Percentiles rank a stretch among this genome's conserved stretches.
phyloP scores from a whole-genome alignment of 2,797 vertebrate genomes.

The Staurois parvus region DNA sequence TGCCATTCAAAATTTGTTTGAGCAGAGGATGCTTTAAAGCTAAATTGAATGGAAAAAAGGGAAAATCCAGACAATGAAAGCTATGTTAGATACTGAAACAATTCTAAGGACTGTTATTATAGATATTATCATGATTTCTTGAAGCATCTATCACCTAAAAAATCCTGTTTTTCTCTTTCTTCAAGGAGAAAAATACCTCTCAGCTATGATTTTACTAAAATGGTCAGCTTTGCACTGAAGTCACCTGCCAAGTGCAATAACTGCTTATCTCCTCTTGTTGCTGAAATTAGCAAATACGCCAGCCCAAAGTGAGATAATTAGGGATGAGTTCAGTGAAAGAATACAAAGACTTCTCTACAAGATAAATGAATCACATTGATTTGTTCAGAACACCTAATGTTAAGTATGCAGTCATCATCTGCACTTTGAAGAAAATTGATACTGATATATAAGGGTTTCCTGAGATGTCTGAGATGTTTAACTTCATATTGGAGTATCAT shows the following conservation, averaged over 20 bases:
- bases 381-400: slow-evolving; percentile 53
- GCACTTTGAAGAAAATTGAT: slow-evolving; percentile 54
- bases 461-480: slow-evolving; percentile 30
- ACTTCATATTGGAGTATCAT: slow-evolving; percentile 53
- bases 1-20: neutral
- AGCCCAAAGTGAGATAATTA: slow-evolving; percentile 54
- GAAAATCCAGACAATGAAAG: slow-evolving; percentile 22
- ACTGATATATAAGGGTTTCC: neutral
- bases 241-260: slow-evolving; percentile 56
- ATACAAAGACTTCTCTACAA: slow-evolving; percentile 17
- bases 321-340: slow-evolving; percentile 52
- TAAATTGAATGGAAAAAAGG: slow-evolving; percentile 13
- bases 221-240: slow-evolving; percentile 50
- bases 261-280: slow-evolving; percentile 51
- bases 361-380: slow-evolving; percentile 61
- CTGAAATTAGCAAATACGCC: slow-evolving; percentile 65
- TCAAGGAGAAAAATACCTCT: slow-evolving; percentile 58
- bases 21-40: neutral
- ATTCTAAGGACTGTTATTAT: neutral
- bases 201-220: slow-evolving; percentile 49
- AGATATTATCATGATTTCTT: slow-evolving; percentile 40
- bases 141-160: slow-evolving; percentile 62
- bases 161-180: slow-evolving; percentile 61
- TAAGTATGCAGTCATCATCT: slow-evolving; percentile 62
- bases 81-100: slow-evolving; percentile 45